A percentile compares a stretch with the other conserved stretches of the same genome.
Conservation (phyloP, 2,888 invertebrate genomes). For the Sphaerophoria rueppellii region DNA sequence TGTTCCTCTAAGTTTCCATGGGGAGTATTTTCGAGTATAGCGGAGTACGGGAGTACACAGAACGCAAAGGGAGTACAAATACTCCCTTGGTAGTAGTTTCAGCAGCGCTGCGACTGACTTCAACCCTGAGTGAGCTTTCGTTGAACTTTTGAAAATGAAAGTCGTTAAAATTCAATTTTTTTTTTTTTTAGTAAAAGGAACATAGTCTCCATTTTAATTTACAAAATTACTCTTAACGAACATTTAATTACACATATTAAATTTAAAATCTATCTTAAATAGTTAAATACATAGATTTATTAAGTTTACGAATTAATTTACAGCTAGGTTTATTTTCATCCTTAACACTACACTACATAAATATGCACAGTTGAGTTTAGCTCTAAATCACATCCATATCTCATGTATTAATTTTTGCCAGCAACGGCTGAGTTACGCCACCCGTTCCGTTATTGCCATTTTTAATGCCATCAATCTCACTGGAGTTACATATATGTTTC, state of each 20-base stretch:
- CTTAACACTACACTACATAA: slow-evolving; percentile 46
- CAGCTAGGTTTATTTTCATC: background rate
- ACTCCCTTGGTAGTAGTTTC: too few relatives aligned
- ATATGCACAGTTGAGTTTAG: slow-evolving; percentile 65
- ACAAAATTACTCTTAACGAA: slow-evolving; percentile 66
- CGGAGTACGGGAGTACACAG: too few relatives aligned
- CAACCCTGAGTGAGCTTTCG: too few relatives aligned
- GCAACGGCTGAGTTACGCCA: slow-evolving; percentile 79
- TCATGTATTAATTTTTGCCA: slow-evolving; percentile 80
- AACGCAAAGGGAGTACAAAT: too few relatives aligned
- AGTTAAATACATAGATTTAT: slow-evolving; percentile 45
- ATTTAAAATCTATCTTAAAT: slow-evolving; percentile 44
- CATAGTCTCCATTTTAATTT: slow-evolving; percentile 64
- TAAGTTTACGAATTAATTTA: slow-evolving; percentile 40
- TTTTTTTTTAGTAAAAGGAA: slow-evolving; percentile 61
- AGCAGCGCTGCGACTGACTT: too few relatives aligned
- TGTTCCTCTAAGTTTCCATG: too few relatives aligned
- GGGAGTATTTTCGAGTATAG: too few relatives aligned
- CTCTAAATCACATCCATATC: slow-evolving; percentile 14
- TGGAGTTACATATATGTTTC: slow-evolving; percentile 76
- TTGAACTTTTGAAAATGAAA: too few relatives aligned
- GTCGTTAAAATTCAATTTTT: background rate
- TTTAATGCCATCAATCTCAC: slow-evolving; percentile 49
- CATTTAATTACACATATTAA: slow-evolving; percentile 47
- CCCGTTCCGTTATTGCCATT: slow-evolving; percentile 64